These are phyloP conservation scores for cat (Felis catus) DNA, from an alignment of 2,113 vertebrate genomes.

Conservation along the genomic window F.catus_Fca126_mat1.0 CM031417.1:73028001-73028500, in stretches of 20 bases:
- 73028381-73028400: constrained; percentile 11
- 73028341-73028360: not conserved
- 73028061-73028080: not conserved
- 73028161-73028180: not conserved
- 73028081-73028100: constrained; percentile 27
- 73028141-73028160: not conserved
- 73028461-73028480: constrained; percentile 50
- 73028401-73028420: constrained; percentile 31
- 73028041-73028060: constrained; percentile 12
- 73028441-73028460: constrained; percentile 52
- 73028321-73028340: not conserved
- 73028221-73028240: not conserved
- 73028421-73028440: constrained; percentile 50
- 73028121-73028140: not conserved
- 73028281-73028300: not conserved
- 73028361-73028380: not conserved
- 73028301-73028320: not conserved
- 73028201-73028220: not conserved
- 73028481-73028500: constrained; percentile 43
- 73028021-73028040: not conserved
- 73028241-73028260: not conserved
- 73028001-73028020: not conserved
- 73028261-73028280: not conserved
- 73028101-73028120: not conserved
- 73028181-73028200: not conserved